Evolutionary conservation across 1,140 invertebrate genomes (phyloP), one percentile per base, ranked within the genome.

Genomic region (Lysiphlebus fabarum): DNA sequence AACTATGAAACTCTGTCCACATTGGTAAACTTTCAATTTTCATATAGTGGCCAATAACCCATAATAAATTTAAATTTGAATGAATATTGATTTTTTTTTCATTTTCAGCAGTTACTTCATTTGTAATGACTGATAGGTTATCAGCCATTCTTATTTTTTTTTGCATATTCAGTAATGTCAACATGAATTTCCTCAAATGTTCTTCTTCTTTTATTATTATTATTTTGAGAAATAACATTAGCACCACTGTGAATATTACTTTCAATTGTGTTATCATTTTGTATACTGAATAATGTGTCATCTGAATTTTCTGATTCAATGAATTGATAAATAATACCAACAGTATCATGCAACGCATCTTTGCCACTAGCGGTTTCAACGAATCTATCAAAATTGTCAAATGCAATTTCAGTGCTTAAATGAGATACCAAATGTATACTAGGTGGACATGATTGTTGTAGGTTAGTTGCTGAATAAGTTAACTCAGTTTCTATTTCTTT

Each of bases 371-470:
- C 14, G 34, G 69, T 70, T 62, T 74, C 65, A 7, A 62, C 68
- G 45, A 62, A 65, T n/a, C 67, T 43, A 62, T 75, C 69, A 45
- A 64, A 75, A 63, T 73, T 75, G 57, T 71, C 70, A 53, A 66
- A 76, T 33, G 67, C 68, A n/a, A 69, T 47, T 48, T 57, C 61
- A 53, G 66, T 72, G 33, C 49, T 63, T 17, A 68, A 51, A n/a
- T 60, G 33, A n/a, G 56, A 33, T 17, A 26, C 12, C 50, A 50
- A 56, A 49, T 42, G 26, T 17, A 71, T 60, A 26, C 34, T 62
- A 61, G 62, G 53, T 26, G 70, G 65, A 33, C 45, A 62, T 48
- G 60, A 7, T 34, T 62, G 26, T 5, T 37, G 51, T 34, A 12
- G 34, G 12, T 17, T 36, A 1, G 38, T 38, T 1, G 36, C 58